Evolutionary conservation across 2,113 vertebrate genomes (phyloP).

Genomic region (Neotoma lepida): DNA sequence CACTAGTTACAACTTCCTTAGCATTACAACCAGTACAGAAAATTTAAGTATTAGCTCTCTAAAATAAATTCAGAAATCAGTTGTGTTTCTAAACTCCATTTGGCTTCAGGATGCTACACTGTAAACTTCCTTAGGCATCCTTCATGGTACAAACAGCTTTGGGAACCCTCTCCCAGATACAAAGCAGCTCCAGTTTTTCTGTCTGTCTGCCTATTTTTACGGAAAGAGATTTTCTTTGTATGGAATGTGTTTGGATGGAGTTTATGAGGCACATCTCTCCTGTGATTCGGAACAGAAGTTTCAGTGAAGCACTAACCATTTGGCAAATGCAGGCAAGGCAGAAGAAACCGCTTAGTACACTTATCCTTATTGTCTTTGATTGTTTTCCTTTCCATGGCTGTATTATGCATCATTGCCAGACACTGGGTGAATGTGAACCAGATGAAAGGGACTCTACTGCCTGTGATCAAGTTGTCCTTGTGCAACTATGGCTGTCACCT

Average conservation of each 20-base stretch:
- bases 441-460: slow-evolving; percentile 8
- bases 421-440: neutral
- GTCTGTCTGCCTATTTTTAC: neutral
- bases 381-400: neutral
- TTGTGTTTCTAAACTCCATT: neutral
- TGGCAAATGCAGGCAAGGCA: neutral
- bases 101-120: neutral
- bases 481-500: slow-evolving; percentile 39
- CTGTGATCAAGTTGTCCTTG: slow-evolving; percentile 42
- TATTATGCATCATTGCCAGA: neutral
- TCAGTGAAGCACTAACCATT: neutral
- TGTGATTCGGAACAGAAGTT: neutral
- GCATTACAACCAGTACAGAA: neutral
- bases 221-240: neutral
- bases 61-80: neutral
- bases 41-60: neutral
- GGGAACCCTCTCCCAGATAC: neutral
- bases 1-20: neutral
- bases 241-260: neutral
- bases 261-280: neutral
- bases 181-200: neutral
- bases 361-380: too few relatives aligned
- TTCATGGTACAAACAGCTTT: neutral
- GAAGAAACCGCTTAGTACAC: neutral
- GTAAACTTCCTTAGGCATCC: neutral